These are phyloP conservation scores for Patella depressa DNA, from an alignment of 2,888 invertebrate genomes.

Conservation along the genomic window DNA sequence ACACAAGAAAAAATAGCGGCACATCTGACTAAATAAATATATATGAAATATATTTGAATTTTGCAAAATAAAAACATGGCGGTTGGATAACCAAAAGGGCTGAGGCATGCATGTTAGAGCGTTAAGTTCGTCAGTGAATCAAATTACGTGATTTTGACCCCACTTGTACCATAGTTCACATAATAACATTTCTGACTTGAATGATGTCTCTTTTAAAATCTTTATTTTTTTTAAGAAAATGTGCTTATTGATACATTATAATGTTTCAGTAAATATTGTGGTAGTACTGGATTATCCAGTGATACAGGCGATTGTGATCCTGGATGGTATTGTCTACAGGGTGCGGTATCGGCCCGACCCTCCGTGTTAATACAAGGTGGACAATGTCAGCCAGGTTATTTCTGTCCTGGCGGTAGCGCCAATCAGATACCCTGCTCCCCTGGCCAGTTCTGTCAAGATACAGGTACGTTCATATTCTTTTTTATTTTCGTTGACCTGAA, in stretches of 20 bases:
- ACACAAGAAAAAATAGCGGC: too few species aligned
- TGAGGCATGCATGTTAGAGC: too few species aligned
- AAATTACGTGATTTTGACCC: too few species aligned
- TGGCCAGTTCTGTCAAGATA: constrained; percentile 63
- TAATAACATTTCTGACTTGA: background rate
- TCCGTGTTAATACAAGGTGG: constrained; percentile 49
- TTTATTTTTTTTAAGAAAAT: background rate
- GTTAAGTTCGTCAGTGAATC: too few species aligned
- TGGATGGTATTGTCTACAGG: constrained; percentile 66
- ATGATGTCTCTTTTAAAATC: background rate
- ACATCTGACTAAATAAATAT: background rate
- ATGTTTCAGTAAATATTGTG: constrained; percentile 62
- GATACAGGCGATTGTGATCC: constrained; percentile 64
- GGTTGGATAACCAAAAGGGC: too few species aligned
- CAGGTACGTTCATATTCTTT: constrained; percentile 39
- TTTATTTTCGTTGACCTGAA: too few species aligned
- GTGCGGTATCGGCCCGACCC: constrained; percentile 52
- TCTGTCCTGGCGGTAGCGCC: constrained; percentile 59
- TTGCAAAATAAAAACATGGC: background rate
- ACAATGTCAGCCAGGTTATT: constrained; percentile 56
- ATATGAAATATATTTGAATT: background rate
- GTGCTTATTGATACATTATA: background rate
- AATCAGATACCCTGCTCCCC: constrained; percentile 58
- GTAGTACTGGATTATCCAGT: constrained; percentile 52
- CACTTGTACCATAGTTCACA: background rate